A percentile compares a stretch with the other conserved stretches of the same genome.
These are phyloP conservation scores for Hydriomena furcata DNA, from an alignment of 2,888 invertebrate genomes.

Conservation along the genomic window DNA sequence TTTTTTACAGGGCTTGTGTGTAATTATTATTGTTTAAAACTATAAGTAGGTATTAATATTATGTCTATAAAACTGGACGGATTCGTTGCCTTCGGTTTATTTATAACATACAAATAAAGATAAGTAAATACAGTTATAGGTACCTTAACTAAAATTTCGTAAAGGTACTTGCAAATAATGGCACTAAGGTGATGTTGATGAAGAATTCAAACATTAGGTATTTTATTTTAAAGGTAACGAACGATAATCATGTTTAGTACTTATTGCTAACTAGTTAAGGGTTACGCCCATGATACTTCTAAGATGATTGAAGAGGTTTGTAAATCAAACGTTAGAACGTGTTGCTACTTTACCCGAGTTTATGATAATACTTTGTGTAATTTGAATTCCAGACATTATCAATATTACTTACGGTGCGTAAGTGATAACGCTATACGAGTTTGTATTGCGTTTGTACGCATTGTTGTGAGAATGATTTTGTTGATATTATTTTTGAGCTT, in stretches of 20 bases:
- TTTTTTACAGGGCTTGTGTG: too few relatives aligned
- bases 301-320: background rate
- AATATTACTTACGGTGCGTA: too few relatives aligned
- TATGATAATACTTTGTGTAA: too few relatives aligned
- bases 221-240: conserved; percentile 52
- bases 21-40: too few relatives aligned
- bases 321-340: background rate
- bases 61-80: conserved; percentile 59
- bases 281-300: background rate
- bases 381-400: too few relatives aligned
- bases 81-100: conserved; percentile 59
- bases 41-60: too few relatives aligned
- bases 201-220: conserved; percentile 41
- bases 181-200: conserved; percentile 63
- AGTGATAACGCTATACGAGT: too few relatives aligned
- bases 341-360: too few relatives aligned
- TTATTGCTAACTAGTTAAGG: conserved; percentile 35
- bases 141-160: conserved; percentile 45
- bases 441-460: too few relatives aligned
- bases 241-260: conserved; percentile 19
- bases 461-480: too few relatives aligned
- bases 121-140: conserved; percentile 33
- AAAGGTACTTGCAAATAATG: conserved; percentile 63
- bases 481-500: too few relatives aligned
- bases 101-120: conserved; percentile 25